phyloP scores from a whole-genome alignment of 2,888 invertebrate species.

The Cinara cedri region DNA sequence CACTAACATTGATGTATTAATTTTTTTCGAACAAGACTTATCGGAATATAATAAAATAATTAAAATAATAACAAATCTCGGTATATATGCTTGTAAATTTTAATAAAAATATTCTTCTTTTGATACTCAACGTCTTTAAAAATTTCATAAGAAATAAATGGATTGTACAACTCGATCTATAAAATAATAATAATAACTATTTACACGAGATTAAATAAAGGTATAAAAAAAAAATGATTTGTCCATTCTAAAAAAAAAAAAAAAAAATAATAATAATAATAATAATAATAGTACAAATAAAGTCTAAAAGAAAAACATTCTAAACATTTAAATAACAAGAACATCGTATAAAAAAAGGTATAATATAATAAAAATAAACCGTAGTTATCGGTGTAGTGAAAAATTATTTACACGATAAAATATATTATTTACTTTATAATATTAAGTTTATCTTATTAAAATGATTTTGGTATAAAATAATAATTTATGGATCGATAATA shows the following conservation, averaged over 20 bases:
- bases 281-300: slow-evolving; percentile 51
- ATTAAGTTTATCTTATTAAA: slow-evolving; percentile 41
- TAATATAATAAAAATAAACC: slow-evolving; percentile 42
- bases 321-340: slow-evolving; percentile 57
- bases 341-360: slow-evolving; percentile 44
- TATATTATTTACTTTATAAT: slow-evolving; percentile 11
- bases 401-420: slow-evolving; percentile 54
- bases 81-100: slow-evolving; percentile 4
- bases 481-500: slow-evolving; percentile 23
- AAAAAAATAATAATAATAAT: slow-evolving; percentile 40
- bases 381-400: slow-evolving; percentile 52
- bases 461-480: slow-evolving; percentile 55
- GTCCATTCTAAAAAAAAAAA: slow-evolving; percentile 20
- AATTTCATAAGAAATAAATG: slow-evolving; percentile 49
- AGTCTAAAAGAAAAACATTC: slow-evolving; percentile 57
- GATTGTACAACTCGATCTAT: slow-evolving; percentile 36
- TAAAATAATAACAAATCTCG: not conserved
- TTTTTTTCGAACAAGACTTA: no score
- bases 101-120: slow-evolving; percentile 39
- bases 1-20: no score
- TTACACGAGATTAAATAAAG: slow-evolving; percentile 39
- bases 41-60: no score
- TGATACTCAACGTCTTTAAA: slow-evolving; percentile 46
- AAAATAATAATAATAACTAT: slow-evolving; percentile 43
- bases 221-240: slow-evolving; percentile 32